Evolutionary conservation across 2,888 invertebrate genomes (phyloP).

Genomic region (Cotesia congregata): DNA sequence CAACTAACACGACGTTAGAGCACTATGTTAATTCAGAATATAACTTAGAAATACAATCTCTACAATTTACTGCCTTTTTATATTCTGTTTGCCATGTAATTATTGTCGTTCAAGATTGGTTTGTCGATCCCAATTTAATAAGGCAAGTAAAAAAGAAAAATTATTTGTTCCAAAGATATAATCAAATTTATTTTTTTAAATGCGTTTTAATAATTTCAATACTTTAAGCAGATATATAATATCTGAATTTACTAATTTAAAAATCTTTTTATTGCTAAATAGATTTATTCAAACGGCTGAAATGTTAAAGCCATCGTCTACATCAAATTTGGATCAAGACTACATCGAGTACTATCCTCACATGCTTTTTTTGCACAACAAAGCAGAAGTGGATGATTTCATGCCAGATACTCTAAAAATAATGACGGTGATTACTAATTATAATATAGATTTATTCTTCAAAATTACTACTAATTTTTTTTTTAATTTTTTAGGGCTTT

Average conservation of each 20-base stretch:
- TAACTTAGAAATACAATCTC: slow-evolving; percentile 78
- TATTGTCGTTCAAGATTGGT: slow-evolving; percentile 91
- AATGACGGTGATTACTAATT: slow-evolving; percentile 72
- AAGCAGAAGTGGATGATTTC: slow-evolving; percentile 82
- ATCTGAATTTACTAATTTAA: neutral
- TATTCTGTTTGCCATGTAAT: slow-evolving; percentile 93
- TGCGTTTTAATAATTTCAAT: too few relatives aligned
- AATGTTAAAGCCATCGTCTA: slow-evolving; percentile 86
- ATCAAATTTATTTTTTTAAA: too few relatives aligned
- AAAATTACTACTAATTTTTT: slow-evolving; percentile 32
- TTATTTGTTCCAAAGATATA: too few relatives aligned
- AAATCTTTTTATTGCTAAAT: slow-evolving; percentile 46
- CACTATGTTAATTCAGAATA: slow-evolving; percentile 76
- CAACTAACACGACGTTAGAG: slow-evolving; percentile 61
- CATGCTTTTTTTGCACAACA: slow-evolving; percentile 86
- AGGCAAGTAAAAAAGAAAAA: slow-evolving; percentile 71
- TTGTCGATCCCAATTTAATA: slow-evolving; percentile 85
- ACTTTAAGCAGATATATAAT: too few relatives aligned
- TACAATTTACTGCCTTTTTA: slow-evolving; percentile 86
- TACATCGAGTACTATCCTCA: slow-evolving; percentile 87
- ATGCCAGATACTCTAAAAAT: slow-evolving; percentile 74
- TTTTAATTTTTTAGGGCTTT: slow-evolving; percentile 62
- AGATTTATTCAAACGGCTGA: slow-evolving; percentile 87
- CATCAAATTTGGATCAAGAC: slow-evolving; percentile 75
- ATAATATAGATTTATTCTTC: slow-evolving; percentile 37